Evolutionary conservation across 92 coral and sea anemone genomes (phyloP).

Genomic region (Meandrina meandrites): DNA sequence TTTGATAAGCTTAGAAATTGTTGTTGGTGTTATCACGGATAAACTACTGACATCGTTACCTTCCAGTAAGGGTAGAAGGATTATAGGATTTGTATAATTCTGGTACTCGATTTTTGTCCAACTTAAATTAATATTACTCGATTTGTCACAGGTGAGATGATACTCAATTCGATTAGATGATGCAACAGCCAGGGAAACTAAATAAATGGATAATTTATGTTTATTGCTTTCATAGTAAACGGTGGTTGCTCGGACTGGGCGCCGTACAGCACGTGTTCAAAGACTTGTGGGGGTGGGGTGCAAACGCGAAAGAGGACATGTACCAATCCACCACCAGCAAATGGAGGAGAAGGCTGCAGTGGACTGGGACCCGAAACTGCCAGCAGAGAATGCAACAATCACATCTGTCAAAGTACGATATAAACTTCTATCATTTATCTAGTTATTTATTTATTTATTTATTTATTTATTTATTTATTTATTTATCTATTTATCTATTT

Average conservation of each 20-base stretch:
- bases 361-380: not conserved
- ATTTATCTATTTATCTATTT: not conserved
- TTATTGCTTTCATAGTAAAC: not conserved
- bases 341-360: conserved; percentile 26
- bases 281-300: conserved; percentile 32
- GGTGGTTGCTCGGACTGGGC: conserved; percentile 37
- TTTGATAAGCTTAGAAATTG: no score
- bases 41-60: no score
- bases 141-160: no score
- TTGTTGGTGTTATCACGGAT: no score
- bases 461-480: not conserved
- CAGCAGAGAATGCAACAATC: conserved; percentile 19
- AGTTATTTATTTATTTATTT: no score
- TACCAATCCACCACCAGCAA: conserved; percentile 36
- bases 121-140: no score
- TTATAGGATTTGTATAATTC: no score
- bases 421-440: not conserved
- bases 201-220: no score
- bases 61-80: no score
- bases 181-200: no score
- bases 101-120: no score
- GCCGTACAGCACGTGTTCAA: conserved; percentile 12
- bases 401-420: conserved; percentile 26
- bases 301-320: conserved; percentile 16
- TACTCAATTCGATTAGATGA: no score